phyloP scores from a whole-genome alignment of 2,888 invertebrate genomes.

The Oscheius sp. region DNA sequence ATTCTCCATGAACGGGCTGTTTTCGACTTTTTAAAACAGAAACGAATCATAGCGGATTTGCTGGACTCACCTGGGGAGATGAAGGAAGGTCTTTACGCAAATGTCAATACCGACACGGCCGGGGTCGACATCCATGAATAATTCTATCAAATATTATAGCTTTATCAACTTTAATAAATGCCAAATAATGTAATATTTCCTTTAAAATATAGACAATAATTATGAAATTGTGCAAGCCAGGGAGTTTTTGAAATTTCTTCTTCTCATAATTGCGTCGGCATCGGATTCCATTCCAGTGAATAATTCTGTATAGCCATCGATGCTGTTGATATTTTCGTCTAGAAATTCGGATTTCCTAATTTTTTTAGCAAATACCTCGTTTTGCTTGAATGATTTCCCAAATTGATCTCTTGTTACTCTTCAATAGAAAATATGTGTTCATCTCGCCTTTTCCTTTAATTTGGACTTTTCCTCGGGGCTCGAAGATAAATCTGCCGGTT shows the following conservation, averaged over 20 bases:
- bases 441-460: slow-evolving; percentile 69
- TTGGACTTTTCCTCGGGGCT: slow-evolving; percentile 59
- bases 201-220: not conserved
- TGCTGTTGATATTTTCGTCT: slow-evolving; percentile 68
- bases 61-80: slow-evolving; percentile 53
- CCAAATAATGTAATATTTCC: not conserved
- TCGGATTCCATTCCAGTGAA: slow-evolving; percentile 52
- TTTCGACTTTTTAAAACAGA: slow-evolving; percentile 62
- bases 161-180: not conserved
- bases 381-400: slow-evolving; percentile 68
- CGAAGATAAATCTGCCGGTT: slow-evolving; percentile 68
- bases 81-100: slow-evolving; percentile 48
- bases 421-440: slow-evolving; percentile 66
- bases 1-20: slow-evolving; percentile 62
- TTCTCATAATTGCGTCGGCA: slow-evolving; percentile 28
- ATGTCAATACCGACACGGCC: slow-evolving; percentile 54
- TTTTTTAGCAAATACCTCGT: slow-evolving; percentile 49
- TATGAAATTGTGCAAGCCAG: slow-evolving; percentile 48
- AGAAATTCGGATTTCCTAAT: slow-evolving; percentile 34
- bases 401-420: slow-evolving; percentile 66
- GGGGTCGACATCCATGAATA: slow-evolving; percentile 38
- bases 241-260: slow-evolving; percentile 45
- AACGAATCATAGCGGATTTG: slow-evolving; percentile 61
- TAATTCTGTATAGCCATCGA: slow-evolving; percentile 68
- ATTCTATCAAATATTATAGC: not conserved